These are phyloP conservation scores for Drosophila greeni DNA, from an alignment of 2,888 invertebrate genomes.

Conservation along the genomic window DNA sequence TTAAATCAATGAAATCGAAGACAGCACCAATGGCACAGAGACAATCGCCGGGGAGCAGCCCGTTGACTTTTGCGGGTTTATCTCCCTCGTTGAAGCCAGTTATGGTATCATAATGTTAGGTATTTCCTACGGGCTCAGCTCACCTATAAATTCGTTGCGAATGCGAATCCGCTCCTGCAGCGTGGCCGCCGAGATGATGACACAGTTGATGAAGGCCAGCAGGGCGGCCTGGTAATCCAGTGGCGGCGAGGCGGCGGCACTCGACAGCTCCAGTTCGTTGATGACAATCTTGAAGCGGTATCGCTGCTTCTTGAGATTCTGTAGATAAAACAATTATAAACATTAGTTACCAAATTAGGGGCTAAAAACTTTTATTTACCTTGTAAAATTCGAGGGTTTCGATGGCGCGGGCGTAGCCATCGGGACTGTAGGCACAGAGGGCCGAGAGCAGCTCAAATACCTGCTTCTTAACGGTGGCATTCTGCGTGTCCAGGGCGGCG, in stretches of 20 bases:
- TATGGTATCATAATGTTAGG: neutral
- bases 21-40: conserved; percentile 49
- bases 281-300: conserved; percentile 94
- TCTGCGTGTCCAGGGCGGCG: conserved; percentile 93
- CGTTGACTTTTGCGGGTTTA: conserved; percentile 61
- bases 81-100: conserved; percentile 36
- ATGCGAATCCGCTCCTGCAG: conserved; percentile 92
- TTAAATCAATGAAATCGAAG: conserved; percentile 71
- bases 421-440: conserved; percentile 94
- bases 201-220: conserved; percentile 96
- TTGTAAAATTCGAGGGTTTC: conserved; percentile 95
- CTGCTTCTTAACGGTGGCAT: conserved; percentile 95
- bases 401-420: conserved; percentile 91
- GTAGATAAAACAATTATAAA: neutral
- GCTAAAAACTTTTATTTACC: conserved; percentile 80
- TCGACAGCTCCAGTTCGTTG: conserved; percentile 89
- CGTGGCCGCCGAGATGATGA: conserved; percentile 93
- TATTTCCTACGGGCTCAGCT: conserved; percentile 68
- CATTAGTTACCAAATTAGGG: neutral
- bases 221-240: conserved; percentile 95
- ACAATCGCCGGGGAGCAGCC: conserved; percentile 26
- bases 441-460: conserved; percentile 97
- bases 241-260: conserved; percentile 79
- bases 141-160: conserved; percentile 97
- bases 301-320: conserved; percentile 91